Conservation (phyloP, 2,113 vertebrate species). For the Propithecus coquereli region DNA sequence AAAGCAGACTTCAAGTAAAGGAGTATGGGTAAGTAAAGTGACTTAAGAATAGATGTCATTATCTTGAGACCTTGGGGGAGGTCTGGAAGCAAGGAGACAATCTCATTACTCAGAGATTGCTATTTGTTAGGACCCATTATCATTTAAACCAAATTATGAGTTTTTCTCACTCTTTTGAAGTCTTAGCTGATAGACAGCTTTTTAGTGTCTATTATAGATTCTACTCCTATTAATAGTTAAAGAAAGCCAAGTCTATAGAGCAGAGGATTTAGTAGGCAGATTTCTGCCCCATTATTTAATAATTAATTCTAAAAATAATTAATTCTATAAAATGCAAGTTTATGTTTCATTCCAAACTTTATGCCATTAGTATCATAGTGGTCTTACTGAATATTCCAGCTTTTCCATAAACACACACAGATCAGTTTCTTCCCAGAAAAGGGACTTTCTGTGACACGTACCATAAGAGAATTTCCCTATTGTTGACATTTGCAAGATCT, state of each 20-base stretch:
- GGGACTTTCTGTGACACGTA: not conserved
- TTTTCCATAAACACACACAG: not conserved
- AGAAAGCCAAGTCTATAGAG: not conserved
- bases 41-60: not conserved
- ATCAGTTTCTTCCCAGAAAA: not conserved
- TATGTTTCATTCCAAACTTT: constrained; percentile 14
- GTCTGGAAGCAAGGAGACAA: not conserved
- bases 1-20: not conserved
- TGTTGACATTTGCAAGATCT: constrained; percentile 49
- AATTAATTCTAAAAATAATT: not conserved
- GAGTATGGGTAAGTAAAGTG: not conserved
- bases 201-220: not conserved
- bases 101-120: not conserved
- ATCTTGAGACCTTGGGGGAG: not conserved
- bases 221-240: not conserved
- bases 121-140: not conserved
- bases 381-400: not conserved
- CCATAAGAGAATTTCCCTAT: not conserved
- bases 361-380: not conserved
- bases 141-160: not conserved
- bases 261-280: not conserved
- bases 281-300: not conserved
- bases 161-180: not conserved
- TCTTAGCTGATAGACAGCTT: not conserved
- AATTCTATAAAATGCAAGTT: not conserved